Evolutionary conservation across 2,888 invertebrate species (phyloP).

Genomic region (Rapana venosa): DNA sequence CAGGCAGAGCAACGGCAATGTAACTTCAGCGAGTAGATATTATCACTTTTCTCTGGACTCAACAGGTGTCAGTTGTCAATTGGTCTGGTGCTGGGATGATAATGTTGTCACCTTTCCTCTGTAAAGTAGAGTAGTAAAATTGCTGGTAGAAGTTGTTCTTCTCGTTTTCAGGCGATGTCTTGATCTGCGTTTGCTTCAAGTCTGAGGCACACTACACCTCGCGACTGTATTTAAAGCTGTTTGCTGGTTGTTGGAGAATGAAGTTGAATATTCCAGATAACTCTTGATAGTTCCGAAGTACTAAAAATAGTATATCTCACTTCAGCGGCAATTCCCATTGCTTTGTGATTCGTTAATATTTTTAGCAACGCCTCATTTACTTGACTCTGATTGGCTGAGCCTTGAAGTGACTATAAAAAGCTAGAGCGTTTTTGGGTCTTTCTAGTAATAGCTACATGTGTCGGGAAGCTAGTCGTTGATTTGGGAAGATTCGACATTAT

Average conservation of each 20-base stretch:
- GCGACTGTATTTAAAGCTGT: not conserved
- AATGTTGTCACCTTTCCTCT: too few relatives aligned
- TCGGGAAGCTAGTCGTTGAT: not conserved
- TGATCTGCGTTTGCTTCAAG: not conserved
- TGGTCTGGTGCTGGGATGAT: too few relatives aligned
- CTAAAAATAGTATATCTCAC: not conserved
- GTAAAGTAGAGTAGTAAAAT: too few relatives aligned
- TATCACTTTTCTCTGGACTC: not conserved
- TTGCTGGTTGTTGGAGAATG: not conserved
- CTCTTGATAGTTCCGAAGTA: not conserved
- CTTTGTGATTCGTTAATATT: not conserved
- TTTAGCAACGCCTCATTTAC: not conserved
- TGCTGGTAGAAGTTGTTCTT: not conserved
- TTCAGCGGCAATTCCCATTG: not conserved
- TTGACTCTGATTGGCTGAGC: too few relatives aligned
- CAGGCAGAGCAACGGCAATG: not conserved
- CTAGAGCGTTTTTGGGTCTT: too few relatives aligned
- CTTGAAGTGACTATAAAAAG: too few relatives aligned
- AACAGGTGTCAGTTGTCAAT: not conserved
- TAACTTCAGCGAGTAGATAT: not conserved
- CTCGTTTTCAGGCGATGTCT: not conserved
- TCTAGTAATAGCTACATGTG: not conserved
- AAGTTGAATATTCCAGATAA: not conserved
- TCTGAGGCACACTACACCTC: not conserved
- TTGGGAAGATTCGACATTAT: not conserved